A percentile compares a stretch with the other conserved stretches of the same genome.
phyloP scores from a whole-genome alignment of 1,140 invertebrate species.

The Pectinophora gossypiella region DNA sequence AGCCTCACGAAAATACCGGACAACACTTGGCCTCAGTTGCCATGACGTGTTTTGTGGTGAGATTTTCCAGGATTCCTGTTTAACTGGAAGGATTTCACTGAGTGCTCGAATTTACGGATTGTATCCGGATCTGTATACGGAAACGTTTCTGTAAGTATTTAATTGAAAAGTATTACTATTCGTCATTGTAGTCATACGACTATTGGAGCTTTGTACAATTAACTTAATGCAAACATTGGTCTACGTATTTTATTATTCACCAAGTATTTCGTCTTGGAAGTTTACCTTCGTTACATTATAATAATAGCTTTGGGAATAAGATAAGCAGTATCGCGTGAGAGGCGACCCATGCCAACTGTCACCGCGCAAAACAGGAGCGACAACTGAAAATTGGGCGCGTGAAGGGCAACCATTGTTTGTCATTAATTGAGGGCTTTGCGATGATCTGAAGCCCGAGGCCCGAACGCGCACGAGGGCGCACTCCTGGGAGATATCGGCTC shows the following conservation, averaged over 20 bases:
- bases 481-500: conserved; percentile 68
- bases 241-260: too few species aligned
- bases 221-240: too few species aligned
- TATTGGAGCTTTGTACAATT: too few species aligned
- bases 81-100: conserved; percentile 21
- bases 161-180: too few species aligned
- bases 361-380: conserved; percentile 51
- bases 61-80: conserved; percentile 25
- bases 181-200: too few species aligned
- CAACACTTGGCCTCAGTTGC: conserved; percentile 57
- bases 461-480: conserved; percentile 37
- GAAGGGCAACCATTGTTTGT: conserved; percentile 54
- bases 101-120: not conserved
- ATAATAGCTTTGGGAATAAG: conserved; percentile 23
- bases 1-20: conserved; percentile 60
- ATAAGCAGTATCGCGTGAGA: conserved; percentile 28
- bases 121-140: not conserved
- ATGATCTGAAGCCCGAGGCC: conserved; percentile 53
- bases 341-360: conserved; percentile 54
- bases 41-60: conserved; percentile 51
- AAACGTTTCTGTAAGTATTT: not conserved
- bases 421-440: conserved; percentile 69
- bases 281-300: not conserved
- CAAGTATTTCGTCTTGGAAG: not conserved
- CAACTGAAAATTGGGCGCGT: conserved; percentile 63